A percentile compares a stretch with the other conserved stretches of the same genome.
phyloP scores from a whole-genome alignment of 2,113 vertebrate species.

The Neofelis nebulosa region DNA sequence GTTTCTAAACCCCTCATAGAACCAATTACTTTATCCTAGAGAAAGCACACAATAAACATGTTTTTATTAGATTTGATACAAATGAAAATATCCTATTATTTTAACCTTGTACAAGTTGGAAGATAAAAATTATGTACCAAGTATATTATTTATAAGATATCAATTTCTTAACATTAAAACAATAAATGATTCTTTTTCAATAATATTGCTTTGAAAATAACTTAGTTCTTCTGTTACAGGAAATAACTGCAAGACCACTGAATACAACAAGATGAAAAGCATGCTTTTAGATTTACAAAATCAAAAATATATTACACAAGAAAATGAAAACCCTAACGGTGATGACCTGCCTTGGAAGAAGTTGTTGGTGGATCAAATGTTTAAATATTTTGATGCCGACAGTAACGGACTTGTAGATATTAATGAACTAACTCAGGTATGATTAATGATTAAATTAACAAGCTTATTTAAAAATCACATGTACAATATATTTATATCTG shows the following conservation, averaged over 20 bases:
- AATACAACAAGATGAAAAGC: constrained; percentile 92
- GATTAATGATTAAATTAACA: constrained; percentile 39
- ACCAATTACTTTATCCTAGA: not conserved
- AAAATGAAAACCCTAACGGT: constrained; percentile 81
- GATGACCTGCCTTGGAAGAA: constrained; percentile 90
- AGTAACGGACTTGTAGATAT: constrained; percentile 89
- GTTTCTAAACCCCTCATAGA: not conserved
- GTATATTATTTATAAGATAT: not conserved
- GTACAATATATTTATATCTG: not conserved
- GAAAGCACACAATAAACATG: not conserved
- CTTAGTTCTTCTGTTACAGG: constrained; percentile 85
- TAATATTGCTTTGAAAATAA: constrained; percentile 48
- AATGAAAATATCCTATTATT: not conserved
- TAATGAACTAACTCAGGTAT: constrained; percentile 95
- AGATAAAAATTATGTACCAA: not conserved
- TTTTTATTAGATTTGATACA: not conserved
- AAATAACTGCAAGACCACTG: constrained; percentile 91
- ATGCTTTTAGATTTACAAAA: constrained; percentile 92
- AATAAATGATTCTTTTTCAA: not conserved
- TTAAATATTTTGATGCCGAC: constrained; percentile 94
- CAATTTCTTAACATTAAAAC: not conserved
- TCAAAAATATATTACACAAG: constrained; percentile 84
- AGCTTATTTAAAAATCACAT: not conserved
- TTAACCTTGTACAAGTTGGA: not conserved
- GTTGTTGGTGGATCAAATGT: constrained; percentile 93